Percentiles rank a stretch among this genome's conserved stretches.
Conservation (phyloP, 2,113 vertebrate species). For the Gavialis gangeticus region DNA sequence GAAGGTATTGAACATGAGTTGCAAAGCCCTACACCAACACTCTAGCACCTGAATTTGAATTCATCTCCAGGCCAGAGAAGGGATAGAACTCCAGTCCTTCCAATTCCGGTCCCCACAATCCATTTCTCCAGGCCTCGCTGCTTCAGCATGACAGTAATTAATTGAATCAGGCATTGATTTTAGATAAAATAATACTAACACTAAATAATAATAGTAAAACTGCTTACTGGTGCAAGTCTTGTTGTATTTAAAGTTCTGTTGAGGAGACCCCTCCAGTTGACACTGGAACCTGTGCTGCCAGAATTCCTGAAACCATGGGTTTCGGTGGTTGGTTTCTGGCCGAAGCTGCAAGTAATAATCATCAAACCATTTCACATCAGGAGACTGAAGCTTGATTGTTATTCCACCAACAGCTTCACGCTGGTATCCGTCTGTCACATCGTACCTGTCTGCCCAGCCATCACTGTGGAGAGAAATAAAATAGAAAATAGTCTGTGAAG, state of each 20-base stretch:
- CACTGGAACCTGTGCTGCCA: slow-evolving; percentile 98
- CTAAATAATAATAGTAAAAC: background rate
- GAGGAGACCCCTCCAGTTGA: slow-evolving; percentile 89
- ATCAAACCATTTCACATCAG: slow-evolving; percentile 98
- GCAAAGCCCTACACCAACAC: background rate
- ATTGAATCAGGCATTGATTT: background rate
- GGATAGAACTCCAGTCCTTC: background rate
- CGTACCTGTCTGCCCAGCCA: slow-evolving; percentile 97
- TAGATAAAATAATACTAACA: background rate
- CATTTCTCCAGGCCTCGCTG: background rate
- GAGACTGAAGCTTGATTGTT: slow-evolving; percentile 98
- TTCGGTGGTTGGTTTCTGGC: slow-evolving; percentile 93
- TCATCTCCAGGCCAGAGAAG: background rate
- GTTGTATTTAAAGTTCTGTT: slow-evolving; percentile 94
- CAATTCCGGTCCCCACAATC: rapidly evolving
- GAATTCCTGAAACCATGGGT: slow-evolving; percentile 99
- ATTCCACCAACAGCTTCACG: slow-evolving; percentile 95
- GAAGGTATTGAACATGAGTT: background rate
- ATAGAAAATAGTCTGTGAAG: background rate
- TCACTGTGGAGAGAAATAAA: slow-evolving; percentile 83
- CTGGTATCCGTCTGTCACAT: slow-evolving; percentile 95
- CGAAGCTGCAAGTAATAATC: slow-evolving; percentile 97
- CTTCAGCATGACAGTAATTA: background rate
- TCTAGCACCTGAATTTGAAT: no score
- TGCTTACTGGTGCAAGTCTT: slow-evolving; percentile 95